These are phyloP conservation scores for Ruditapes philippinarum DNA, from an alignment of 1,140 invertebrate genomes.

Conservation along the genomic window DNA sequence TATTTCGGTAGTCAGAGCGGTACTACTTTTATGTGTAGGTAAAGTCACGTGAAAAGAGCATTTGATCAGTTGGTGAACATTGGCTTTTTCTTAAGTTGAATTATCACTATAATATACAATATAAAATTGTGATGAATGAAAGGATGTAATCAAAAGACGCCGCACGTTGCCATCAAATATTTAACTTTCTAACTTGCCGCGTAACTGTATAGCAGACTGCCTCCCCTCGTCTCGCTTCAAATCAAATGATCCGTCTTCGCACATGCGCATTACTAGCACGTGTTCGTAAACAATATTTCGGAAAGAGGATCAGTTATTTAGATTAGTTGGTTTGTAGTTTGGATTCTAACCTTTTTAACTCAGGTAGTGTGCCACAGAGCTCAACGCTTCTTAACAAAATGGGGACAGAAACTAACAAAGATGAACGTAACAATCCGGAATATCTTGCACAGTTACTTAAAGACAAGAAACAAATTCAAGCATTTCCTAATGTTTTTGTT, in stretches of 20 bases:
- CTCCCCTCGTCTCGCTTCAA: slow-evolving; percentile 64
- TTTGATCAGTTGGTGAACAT: too few species aligned
- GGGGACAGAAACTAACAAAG: slow-evolving; percentile 86
- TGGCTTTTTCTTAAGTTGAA: too few species aligned
- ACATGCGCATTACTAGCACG: slow-evolving; percentile 85
- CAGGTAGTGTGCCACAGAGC: slow-evolving; percentile 79
- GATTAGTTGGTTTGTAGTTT: slow-evolving; percentile 82
- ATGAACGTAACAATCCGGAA: slow-evolving; percentile 90
- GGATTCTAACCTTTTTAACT: slow-evolving; percentile 83
- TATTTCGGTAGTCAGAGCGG: slow-evolving; percentile 49
- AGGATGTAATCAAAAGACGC: too few species aligned
- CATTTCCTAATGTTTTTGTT: slow-evolving; percentile 99
- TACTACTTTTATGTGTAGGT: not conserved
- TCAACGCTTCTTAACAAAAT: slow-evolving; percentile 82
- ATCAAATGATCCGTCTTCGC: slow-evolving; percentile 74
- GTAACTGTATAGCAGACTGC: not conserved
- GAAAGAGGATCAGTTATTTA: slow-evolving; percentile 78
- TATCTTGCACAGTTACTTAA: slow-evolving; percentile 99
- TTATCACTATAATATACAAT: too few species aligned
- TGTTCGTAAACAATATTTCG: slow-evolving; percentile 85
- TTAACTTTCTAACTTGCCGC: not conserved
- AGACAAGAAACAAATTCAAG: slow-evolving; percentile 99
- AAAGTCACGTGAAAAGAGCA: too few species aligned
- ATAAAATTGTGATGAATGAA: too few species aligned
- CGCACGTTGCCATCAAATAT: not conserved